Conservation (phyloP, 1,140 invertebrate genomes). For the Drosophila miranda region DNA sequence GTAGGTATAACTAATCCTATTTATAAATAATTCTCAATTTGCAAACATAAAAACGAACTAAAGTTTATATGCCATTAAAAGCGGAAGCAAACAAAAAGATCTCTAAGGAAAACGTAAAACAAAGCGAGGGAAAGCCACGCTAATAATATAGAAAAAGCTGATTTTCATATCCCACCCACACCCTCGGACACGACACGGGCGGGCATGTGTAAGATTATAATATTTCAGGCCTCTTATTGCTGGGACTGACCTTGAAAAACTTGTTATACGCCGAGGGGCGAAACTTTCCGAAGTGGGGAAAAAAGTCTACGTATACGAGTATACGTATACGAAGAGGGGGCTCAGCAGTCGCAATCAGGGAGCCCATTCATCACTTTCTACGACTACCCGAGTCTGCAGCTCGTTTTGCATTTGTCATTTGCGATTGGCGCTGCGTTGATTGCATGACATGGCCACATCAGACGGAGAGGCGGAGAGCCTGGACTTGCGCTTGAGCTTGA, state of each 20-base stretch:
- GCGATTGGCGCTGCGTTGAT: constrained; percentile 46
- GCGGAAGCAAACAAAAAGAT: constrained; percentile 21
- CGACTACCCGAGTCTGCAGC: constrained; percentile 50
- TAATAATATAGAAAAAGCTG: constrained; percentile 25
- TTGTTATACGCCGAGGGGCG: not conserved
- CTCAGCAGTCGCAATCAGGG: constrained; percentile 29
- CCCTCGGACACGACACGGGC: constrained; percentile 45
- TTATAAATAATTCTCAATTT: constrained; percentile 44
- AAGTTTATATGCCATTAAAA: constrained; percentile 61
- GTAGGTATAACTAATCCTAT: constrained; percentile 24
- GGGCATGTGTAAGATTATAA: constrained; percentile 38
- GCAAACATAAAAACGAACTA: constrained; percentile 35
- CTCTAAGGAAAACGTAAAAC: constrained; percentile 11
- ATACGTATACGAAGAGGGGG: constrained; percentile 12
- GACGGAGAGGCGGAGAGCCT: constrained; percentile 9
- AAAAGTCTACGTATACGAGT: constrained; percentile 3
- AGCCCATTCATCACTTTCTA: constrained; percentile 60
- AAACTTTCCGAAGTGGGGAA: constrained; percentile 21
- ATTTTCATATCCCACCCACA: constrained; percentile 32
- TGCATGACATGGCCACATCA: constrained; percentile 75
- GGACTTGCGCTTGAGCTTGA: constrained; percentile 12
- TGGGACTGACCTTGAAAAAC: constrained; percentile 44
- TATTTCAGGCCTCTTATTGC: constrained; percentile 20
- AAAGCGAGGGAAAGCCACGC: constrained; percentile 19
- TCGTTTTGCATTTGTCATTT: constrained; percentile 75